These are phyloP conservation scores for Neotoma lepida DNA, from an alignment of 2,113 vertebrate species.

Conservation along the genomic window DNA sequence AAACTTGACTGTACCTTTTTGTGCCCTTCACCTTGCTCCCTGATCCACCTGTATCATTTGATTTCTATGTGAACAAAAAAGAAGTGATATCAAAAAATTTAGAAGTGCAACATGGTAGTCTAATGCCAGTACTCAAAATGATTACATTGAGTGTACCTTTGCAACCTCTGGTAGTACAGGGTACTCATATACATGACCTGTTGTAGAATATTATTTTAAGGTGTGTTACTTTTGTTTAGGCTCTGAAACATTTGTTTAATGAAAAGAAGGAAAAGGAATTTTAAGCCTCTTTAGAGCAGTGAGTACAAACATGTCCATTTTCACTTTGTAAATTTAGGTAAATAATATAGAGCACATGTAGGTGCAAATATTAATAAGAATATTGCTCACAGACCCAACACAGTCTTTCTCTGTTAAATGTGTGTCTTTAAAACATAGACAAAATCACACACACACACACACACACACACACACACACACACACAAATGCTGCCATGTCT, in stretches of 20 bases:
- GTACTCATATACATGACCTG: background rate
- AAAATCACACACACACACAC: conserved; percentile 23
- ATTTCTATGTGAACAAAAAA: background rate
- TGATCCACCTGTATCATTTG: background rate
- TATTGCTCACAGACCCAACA: background rate
- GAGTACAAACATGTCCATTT: background rate
- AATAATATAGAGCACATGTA: background rate
- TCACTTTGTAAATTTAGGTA: background rate
- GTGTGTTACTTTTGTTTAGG: too few species aligned
- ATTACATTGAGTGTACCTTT: background rate
- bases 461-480: background rate
- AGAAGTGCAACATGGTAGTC: background rate
- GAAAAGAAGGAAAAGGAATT: background rate
- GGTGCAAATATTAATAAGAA: conserved; percentile 12
- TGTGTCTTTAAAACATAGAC: background rate
- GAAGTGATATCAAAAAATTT: background rate
- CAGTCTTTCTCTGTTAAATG: conserved; percentile 14
- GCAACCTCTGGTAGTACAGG: background rate
- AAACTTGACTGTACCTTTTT: background rate
- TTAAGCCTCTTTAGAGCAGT: background rate
- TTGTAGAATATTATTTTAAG: too few species aligned
- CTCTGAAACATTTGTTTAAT: too few species aligned
- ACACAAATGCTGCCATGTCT: background rate
- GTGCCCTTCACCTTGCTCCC: background rate
- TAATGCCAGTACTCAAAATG: conserved; percentile 12